phyloP scores from a whole-genome alignment of 2,888 invertebrate genomes.

The Athripsodes cinereus region DNA sequence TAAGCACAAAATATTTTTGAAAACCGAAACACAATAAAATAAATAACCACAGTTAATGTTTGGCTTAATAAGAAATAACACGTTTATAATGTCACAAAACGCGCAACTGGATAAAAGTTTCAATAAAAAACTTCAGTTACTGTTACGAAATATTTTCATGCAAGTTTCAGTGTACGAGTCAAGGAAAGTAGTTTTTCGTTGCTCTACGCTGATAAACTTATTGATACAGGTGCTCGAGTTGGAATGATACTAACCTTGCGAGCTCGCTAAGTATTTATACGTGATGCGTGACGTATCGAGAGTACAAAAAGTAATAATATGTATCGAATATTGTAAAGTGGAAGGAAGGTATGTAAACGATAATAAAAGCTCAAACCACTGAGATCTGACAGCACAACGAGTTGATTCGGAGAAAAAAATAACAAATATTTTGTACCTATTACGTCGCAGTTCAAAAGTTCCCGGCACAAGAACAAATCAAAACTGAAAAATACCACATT shows the following conservation, averaged over 20 bases:
- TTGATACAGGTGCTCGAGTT: conserved; percentile 18
- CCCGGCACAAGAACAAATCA: not conserved
- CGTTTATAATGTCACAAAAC: too few species aligned
- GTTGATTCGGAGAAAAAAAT: conserved; percentile 5
- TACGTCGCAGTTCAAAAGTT: not conserved
- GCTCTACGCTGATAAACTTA: conserved; percentile 8
- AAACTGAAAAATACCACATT: too few species aligned
- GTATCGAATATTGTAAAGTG: conserved; percentile 4
- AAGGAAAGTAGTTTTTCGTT: conserved; percentile 5
- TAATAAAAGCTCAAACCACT: conserved; percentile 18
- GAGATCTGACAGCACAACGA: not conserved
- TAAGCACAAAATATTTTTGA: not conserved
- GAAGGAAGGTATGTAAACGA: conserved; percentile 19
- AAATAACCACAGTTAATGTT: not conserved
- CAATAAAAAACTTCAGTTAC: too few species aligned
- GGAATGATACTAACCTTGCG: conserved; percentile 26
- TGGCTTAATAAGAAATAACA: too few species aligned
- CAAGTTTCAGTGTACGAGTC: not conserved
- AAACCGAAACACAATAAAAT: not conserved
- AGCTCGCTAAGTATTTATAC: conserved; percentile 23
- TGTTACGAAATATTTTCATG: too few species aligned
- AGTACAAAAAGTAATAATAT: conserved; percentile 14
- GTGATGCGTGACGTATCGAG: conserved; percentile 6
- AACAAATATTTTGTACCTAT: too few species aligned
- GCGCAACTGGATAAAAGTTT: too few species aligned